Conservation (phyloP, 1,140 invertebrate genomes). For the Heliconius hewitsoni region DNA sequence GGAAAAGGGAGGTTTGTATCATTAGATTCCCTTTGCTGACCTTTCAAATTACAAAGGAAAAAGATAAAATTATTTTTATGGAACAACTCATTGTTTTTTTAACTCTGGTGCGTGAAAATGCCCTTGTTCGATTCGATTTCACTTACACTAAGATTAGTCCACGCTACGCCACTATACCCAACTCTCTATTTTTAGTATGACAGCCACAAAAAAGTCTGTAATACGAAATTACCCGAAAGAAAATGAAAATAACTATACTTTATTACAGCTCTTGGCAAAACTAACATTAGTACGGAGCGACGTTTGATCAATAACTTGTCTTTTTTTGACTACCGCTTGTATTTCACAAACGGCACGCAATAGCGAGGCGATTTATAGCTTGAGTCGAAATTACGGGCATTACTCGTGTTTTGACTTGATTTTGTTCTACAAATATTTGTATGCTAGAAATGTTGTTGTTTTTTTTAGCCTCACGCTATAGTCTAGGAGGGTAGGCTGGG, state of each 20-base stretch:
- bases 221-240: background rate
- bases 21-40: too few species aligned
- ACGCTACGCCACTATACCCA: too few species aligned
- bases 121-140: too few species aligned
- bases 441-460: background rate
- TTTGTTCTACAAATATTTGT: slow-evolving; percentile 3
- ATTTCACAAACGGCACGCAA: slow-evolving; percentile 13
- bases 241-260: background rate
- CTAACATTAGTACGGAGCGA: background rate
- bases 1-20: too few species aligned
- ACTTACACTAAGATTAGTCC: too few species aligned
- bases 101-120: too few species aligned
- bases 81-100: too few species aligned
- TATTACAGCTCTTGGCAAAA: background rate
- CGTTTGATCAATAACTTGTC: slow-evolving; percentile 16
- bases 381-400: slow-evolving; percentile 15
- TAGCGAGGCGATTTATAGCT: slow-evolving; percentile 6
- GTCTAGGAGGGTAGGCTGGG: too few species aligned
- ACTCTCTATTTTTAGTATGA: too few species aligned
- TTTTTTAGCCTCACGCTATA: too few species aligned
- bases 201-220: background rate
- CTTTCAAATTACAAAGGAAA: too few species aligned
- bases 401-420: slow-evolving; percentile 16
- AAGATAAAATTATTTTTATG: too few species aligned
- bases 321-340: slow-evolving; percentile 12